Evolutionary conservation across 1,140 invertebrate species (phyloP), one percentile per base, ranked within the genome.

Genomic region (Drosophila parvula): DNA sequence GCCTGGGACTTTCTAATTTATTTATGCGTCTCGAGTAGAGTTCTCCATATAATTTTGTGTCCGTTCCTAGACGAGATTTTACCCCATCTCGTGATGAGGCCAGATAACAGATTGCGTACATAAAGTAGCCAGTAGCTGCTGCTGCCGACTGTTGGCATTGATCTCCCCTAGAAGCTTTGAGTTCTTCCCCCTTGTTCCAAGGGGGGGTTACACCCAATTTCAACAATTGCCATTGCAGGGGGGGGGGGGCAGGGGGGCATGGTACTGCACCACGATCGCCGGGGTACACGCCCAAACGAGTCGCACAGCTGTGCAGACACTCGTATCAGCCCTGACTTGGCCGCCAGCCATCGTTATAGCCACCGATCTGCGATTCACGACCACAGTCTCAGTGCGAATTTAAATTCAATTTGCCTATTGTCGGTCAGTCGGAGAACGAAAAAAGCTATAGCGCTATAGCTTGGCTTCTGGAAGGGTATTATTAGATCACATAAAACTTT

Each of bases 1-100:
- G 85, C 58, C 45, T 60, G 80, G 70, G 74, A 89, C 84, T 89
- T 89, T 89, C 84, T 89, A 89, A 89, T 89, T 89, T 89, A 89
- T 89, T 89, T 89, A 90, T 78, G 84, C 83, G 83, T 89, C 74
- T 80, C 51, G 34, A 10, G 48, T 76, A 53, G 59, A 64, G 74
- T 78, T 83, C 58, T 60, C 59, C 64, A 86, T 82, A 22, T 69
- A 51, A 69, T 69, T 67, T 82, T 22, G 32, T 22, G 32, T 22
- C 68, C 45, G 64, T 85, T 84, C 78, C 81, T 84, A 71, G 81
- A 64, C 41, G 48, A 40, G 55, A 58, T 60, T 51, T 51, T 53
- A 74, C 47, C 48, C 43, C 48, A 65, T 56, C 51, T 51, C 58
- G 62, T 76, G 83, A 86, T 86, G 84, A 30, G 57, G 34, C 22